phyloP scores from a whole-genome alignment of 2,888 invertebrate genomes.

The Gisinianus flammeolus region DNA sequence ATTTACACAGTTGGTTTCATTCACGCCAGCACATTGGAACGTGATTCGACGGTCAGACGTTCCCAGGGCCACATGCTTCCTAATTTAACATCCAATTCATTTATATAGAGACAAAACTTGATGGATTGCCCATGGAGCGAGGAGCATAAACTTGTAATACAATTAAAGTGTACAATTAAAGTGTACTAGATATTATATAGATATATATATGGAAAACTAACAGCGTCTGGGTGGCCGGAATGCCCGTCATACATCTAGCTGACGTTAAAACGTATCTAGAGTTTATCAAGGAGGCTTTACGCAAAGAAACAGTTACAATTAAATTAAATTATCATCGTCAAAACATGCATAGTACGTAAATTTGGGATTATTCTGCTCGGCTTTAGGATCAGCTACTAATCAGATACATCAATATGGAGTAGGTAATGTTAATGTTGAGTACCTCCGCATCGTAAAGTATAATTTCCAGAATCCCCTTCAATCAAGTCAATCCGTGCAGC shows the following conservation, averaged over 20 bases:
- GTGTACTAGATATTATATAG: not conserved
- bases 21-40: constrained; percentile 17
- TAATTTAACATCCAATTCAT: too few species aligned
- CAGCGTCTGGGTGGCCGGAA: constrained; percentile 37
- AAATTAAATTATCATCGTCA: too few species aligned
- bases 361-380: too few species aligned
- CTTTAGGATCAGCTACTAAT: too few species aligned
- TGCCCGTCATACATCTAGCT: constrained; percentile 73
- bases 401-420: too few species aligned
- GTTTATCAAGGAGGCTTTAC: constrained; percentile 68
- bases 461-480: constrained; percentile 36
- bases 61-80: constrained; percentile 28
- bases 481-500: constrained; percentile 33
- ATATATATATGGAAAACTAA: not conserved
- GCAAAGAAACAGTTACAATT: too few species aligned
- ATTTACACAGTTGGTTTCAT: constrained; percentile 31
- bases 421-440: not conserved
- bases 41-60: constrained; percentile 25
- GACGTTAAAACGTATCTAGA: constrained; percentile 77
- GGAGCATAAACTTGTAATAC: not conserved
- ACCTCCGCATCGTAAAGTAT: constrained; percentile 70
- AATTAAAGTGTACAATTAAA: not conserved
- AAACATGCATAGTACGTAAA: too few species aligned
- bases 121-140: too few species aligned
- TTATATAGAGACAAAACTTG: too few species aligned